Base-by-base conservation (phyloP, 2,888 invertebrate species). In the Galerucella nymphaeae region DNA sequence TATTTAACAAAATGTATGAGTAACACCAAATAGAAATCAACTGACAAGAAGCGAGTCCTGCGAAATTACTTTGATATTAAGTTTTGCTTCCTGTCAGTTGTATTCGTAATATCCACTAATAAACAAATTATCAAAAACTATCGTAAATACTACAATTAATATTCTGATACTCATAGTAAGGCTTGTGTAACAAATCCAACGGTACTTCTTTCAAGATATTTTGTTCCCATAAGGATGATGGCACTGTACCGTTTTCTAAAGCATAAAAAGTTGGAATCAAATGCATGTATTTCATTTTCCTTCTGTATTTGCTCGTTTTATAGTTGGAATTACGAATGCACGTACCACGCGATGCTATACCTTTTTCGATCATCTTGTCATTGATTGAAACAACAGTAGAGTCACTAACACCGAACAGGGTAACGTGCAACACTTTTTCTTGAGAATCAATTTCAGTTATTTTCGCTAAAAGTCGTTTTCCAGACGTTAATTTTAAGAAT, bases 211-310 rank as follows among this genome's bases (percentile, higher is more conserved):
- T 73, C 18, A 75, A 48, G n/a, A 75, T 38, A 71, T 70, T 69
- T 61, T 70, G 18, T 48, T 75, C 75, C 75, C 73, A 73, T 20
- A 75, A 55, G 1, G 73, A 73, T 23, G 55, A 73, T n/a, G 75
- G 75, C 11, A 75, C 75, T 45, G n/a, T 48, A 64, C 75, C 75
- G 13, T 13, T 30, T 30, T 75, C 75, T 41, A 73, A 53, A 4
- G 71, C 64, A 30, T 70, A 48, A 57, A 75, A 75, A n/a, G 75
- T 65, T 11, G 75, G 75, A 59, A 73, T 66, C 53, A 75, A 67
- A 53, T 75, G 71, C 62, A 69, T 62, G 61, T 69, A 75, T 55
- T 75, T 71, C 9, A 75, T 23, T 59, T 71, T 69, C 0, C 63
- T 69, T 38, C 63, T 69, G 59, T 73, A 73, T 62, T 64, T 75